phyloP scores from a whole-genome alignment of 2,113 vertebrate species.

The Hipposideros armiger region DNA sequence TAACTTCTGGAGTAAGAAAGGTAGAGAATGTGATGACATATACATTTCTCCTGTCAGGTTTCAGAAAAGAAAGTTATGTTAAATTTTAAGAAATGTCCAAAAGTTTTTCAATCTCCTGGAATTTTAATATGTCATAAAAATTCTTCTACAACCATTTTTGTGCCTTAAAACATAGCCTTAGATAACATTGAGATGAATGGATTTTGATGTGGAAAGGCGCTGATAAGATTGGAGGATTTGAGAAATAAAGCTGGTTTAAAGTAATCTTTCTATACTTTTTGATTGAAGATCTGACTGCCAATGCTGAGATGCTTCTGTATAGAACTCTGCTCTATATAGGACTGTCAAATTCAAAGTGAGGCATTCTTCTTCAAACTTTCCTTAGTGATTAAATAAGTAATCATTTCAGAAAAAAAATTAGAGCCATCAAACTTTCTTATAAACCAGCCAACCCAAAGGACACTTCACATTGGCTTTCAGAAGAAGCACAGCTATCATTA shows the following conservation, averaged over 20 bases:
- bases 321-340: not conserved
- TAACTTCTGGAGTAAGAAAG: not conserved
- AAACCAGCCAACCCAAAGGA: not conserved
- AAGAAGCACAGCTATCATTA: not conserved
- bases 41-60: not conserved
- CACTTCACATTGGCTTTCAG: not conserved
- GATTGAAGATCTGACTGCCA: not conserved
- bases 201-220: not conserved
- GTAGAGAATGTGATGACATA: not conserved
- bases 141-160: not conserved
- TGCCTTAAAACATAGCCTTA: not conserved
- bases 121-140: slow-evolving; percentile 45
- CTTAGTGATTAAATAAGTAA: not conserved
- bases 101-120: not conserved
- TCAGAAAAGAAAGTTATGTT: slow-evolving; percentile 6
- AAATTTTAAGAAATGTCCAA: not conserved
- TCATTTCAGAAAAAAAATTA: not conserved
- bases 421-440: not conserved
- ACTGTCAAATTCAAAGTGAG: not conserved
- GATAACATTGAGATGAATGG: not conserved
- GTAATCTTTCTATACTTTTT: not conserved
- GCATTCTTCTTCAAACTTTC: not conserved
- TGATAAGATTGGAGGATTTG: not conserved
- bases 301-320: not conserved
- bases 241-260: not conserved